Percentiles rank a stretch among this genome's conserved stretches.
phyloP scores from a whole-genome alignment of 2,888 invertebrate genomes.

The Ernsta delagoae region DNA sequence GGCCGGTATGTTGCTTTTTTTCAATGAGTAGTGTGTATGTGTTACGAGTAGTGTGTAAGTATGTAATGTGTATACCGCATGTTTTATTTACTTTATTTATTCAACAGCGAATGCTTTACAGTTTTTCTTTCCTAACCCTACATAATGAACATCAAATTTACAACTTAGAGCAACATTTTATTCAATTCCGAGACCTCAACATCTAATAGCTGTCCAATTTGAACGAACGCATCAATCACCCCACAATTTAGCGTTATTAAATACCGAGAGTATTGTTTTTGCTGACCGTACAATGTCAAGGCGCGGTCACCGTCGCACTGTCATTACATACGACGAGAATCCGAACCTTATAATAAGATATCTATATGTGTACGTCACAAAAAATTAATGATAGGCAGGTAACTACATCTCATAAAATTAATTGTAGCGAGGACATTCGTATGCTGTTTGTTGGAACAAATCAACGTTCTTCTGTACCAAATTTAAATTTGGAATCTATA shows the following conservation, averaged over 20 bases:
- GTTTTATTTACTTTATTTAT: too few relatives aligned
- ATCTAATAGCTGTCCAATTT: constrained; percentile 19
- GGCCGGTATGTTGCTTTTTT: too few relatives aligned
- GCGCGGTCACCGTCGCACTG: constrained; percentile 51
- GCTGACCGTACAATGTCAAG: constrained; percentile 50
- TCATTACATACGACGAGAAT: constrained; percentile 34
- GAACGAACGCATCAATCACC: constrained; percentile 28
- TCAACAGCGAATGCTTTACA: too few relatives aligned
- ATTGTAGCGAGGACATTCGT: constrained; percentile 1
- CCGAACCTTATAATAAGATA: constrained; percentile 9
- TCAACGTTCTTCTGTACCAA: neutral
- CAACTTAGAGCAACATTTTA: too few relatives aligned
- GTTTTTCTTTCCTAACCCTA: too few relatives aligned
- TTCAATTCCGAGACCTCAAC: constrained; percentile 1
- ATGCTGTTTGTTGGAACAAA: neutral
- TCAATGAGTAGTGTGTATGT: too few relatives aligned
- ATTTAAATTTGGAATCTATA: too few relatives aligned
- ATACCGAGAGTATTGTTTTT: constrained; percentile 39
- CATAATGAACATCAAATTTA: too few relatives aligned
- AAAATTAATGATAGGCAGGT: constrained; percentile 17
- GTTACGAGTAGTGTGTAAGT: too few relatives aligned
- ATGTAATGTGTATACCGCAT: too few relatives aligned
- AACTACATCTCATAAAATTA: constrained; percentile 9
- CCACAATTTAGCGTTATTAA: constrained; percentile 31
- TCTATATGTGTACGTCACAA: constrained; percentile 3